A percentile compares a stretch with the other conserved stretches of the same genome.
Evolutionary conservation across 2,888 invertebrate genomes (phyloP).

Genomic region (Drepanosiphum platanoidis): DNA sequence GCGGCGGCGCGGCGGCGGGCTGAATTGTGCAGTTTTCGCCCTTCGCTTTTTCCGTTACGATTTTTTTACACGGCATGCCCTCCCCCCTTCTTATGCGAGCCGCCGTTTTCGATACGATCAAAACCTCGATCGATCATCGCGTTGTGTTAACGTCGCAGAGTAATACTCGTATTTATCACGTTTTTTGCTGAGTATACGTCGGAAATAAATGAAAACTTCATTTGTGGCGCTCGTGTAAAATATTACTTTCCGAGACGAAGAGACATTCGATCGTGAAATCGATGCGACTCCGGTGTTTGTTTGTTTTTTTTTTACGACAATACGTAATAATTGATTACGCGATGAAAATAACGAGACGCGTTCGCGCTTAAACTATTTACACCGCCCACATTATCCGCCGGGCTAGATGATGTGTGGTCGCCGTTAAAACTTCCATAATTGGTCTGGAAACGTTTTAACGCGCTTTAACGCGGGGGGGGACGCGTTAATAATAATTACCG

Average conservation of each 20-base stretch:
- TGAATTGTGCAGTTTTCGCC: too few species aligned
- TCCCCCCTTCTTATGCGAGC: background rate
- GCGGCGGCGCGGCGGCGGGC: too few species aligned
- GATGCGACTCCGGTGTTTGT: background rate
- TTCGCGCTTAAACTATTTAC: background rate
- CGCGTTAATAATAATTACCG: too few species aligned
- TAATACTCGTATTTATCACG: background rate
- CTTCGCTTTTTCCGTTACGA: background rate
- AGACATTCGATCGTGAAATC: background rate
- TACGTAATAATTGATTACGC: too few species aligned
- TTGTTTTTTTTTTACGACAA: background rate
- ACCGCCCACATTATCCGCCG: background rate
- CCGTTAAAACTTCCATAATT: background rate
- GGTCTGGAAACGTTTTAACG: background rate
- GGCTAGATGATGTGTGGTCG: background rate
- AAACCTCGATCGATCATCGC: background rate
- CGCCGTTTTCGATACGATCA: slow-evolving; percentile 49
- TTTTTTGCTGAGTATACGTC: background rate
- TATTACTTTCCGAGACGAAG: too few species aligned
- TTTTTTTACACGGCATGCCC: background rate
- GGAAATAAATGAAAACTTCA: background rate
- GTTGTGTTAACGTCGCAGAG: background rate
- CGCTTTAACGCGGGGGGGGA: background rate
- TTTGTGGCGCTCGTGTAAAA: too few species aligned
- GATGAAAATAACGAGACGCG: too few species aligned